Base-by-base conservation (phyloP, 1,140 invertebrate genomes). In the Lepidotrigona ventralis region DNA sequence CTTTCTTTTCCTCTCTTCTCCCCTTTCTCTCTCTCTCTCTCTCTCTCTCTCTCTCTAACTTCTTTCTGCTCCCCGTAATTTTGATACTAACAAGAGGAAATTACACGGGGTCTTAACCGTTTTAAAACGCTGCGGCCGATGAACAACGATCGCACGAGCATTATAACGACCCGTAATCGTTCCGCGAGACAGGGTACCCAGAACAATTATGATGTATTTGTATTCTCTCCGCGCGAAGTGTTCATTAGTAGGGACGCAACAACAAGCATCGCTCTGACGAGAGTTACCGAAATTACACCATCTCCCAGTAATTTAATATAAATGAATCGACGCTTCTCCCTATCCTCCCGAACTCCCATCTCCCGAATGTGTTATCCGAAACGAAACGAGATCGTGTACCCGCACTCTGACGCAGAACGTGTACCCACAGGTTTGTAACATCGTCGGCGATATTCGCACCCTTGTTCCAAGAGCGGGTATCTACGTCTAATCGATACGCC, bases 401-500 rank as follows among this genome's bases (percentile, higher is more conserved):
- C 78, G 79, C 83, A 86, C 72, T 71, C 79, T 73, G 46, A 21
- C 66, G 73, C 81, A 58, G 66, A 74, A 17, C 29, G 19, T 63
- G 29, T 56, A 54, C 74, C 63, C 19, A 63, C 64, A 77, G 33
- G 72, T 77, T 84, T 54, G 26, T 54, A 81, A 84, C 64, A 54
- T 23, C 68, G 83, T 15, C 68, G 69, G 4, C 71, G 72, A 64
- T 88, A 80, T 88, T 88, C 85, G 68, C 76, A 84, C 76, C 75
- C 85, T 81, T 85, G 85, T 83, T 88, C 51, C 60, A 72, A 84
- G 81, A 82, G 79, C 70, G 64, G 85, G 73, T 86, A 89, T 88
- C 79, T 75, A 81, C 82, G 58, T 89, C 79, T 81, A 89, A 89
- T 89, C 88, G 79, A 89, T 89, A 86, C 72, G 71, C 79, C 79